Evolutionary conservation across 2,888 invertebrate species (phyloP).

Genomic region (Danaus chrysippus): DNA sequence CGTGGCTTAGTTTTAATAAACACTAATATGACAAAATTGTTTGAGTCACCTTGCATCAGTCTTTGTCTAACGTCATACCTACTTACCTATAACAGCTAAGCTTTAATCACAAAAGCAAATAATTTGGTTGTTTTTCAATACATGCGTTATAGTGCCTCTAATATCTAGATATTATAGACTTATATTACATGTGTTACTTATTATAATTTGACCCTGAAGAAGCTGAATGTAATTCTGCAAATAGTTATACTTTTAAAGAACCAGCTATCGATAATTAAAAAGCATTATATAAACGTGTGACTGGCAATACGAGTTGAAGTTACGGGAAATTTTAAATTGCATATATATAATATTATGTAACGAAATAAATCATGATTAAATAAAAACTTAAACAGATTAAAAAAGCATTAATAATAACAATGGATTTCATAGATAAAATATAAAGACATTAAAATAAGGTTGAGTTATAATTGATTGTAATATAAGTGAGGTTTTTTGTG

Average conservation of each 20-base stretch:
- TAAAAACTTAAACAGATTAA: no score
- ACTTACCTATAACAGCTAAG: slow-evolving; percentile 41
- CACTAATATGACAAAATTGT: slow-evolving; percentile 40
- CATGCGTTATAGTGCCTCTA: slow-evolving; percentile 8
- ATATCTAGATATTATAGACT: slow-evolving; percentile 25
- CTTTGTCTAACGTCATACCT: slow-evolving; percentile 55
- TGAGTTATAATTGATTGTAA: slow-evolving; percentile 1
- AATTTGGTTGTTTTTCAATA: slow-evolving; percentile 39
- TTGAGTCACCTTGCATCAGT: slow-evolving; percentile 55
- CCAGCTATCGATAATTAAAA: not conserved
- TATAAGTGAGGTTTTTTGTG: not conserved
- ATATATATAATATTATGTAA: no score
- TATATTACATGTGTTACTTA: slow-evolving; percentile 28
- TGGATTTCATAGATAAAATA: not conserved
- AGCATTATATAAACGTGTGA: not conserved
- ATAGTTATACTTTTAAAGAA: slow-evolving; percentile 17
- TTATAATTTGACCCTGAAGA: slow-evolving; percentile 31
- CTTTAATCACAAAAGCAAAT: slow-evolving; percentile 60
- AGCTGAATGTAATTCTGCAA: slow-evolving; percentile 29
- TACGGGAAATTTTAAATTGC: no score
- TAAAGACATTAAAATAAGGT: not conserved
- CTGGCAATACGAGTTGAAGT: slow-evolving; percentile 6
- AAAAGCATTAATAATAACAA: not conserved
- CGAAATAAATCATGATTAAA: no score
- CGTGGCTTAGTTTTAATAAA: slow-evolving; percentile 36